Base-by-base conservation (phyloP, 2,888 invertebrate species). In the Mycalesis mineus region DNA sequence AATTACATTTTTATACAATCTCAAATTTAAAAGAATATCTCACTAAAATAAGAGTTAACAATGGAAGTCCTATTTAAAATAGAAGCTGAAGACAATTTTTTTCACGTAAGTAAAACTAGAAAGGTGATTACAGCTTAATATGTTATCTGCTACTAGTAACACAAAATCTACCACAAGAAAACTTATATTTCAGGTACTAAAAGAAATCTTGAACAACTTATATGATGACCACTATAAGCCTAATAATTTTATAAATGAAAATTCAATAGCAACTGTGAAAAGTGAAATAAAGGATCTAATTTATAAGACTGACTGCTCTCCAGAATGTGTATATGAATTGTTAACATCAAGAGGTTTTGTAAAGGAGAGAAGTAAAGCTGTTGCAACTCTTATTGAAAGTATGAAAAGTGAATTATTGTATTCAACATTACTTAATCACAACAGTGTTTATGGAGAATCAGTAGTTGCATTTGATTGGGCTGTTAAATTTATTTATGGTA, bases 401-500 rank as follows among this genome's bases (percentile, higher is more conserved):
- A 71, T 67, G 45, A 76, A 73, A 63, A 65, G 63, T 1, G 68
- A 74, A 61, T 52, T 84, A 28, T 57, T 82, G 8, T 72, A 72
- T 61, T 65, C 71, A 42, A 69, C 71, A 48, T 62, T 84, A 1
- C 65, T 74, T 58, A 60, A 73, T 40, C 68, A 75, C 37, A 81
- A 76, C 49, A 78, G 80, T 68, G 60, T 13, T 15, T 69, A 70
- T 64, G 79, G 82, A 55, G 77, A 83, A 64, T 73, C 70, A 44
- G 40, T 82, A 11, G 63, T 61, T 14, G 67, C 73, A 55, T 80
- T 79, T 70, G 75, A 83, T 65, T 87, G 86, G 84, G 44, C 65
- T 49, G 59, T 84, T 6, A 86, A 85, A 68, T 62, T 75, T 47
- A 69, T 84, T 42, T 62, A 77, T 47, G 87, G 87, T 7, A 82